Percentiles rank a stretch among this genome's conserved stretches.
Evolutionary conservation across 2,888 invertebrate genomes (phyloP).

Genomic region (Bellardia pandia): DNA sequence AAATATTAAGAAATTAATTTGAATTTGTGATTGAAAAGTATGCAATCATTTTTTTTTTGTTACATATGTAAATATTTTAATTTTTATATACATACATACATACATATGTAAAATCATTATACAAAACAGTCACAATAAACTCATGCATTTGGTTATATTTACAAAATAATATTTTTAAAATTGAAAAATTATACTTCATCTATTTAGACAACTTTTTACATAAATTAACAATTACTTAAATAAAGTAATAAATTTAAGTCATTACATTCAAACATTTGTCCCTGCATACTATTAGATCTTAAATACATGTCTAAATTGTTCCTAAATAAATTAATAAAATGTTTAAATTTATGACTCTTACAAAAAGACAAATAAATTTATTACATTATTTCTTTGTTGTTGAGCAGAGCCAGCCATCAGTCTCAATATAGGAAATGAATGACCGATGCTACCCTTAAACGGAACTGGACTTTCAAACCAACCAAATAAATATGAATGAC

Average conservation of each 20-base stretch:
- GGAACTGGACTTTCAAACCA: conserved; percentile 38
- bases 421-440: conserved; percentile 20
- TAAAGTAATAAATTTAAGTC: conserved; percentile 15
- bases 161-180: too few species aligned
- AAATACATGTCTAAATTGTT: background rate
- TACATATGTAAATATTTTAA: too few species aligned
- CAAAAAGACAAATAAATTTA: conserved; percentile 26
- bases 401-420: conserved; percentile 2
- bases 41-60: too few species aligned
- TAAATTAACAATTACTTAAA: background rate
- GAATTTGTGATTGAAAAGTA: too few species aligned
- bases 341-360: conserved; percentile 10
- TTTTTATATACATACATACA: too few species aligned
- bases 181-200: too few species aligned
- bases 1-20: too few species aligned
- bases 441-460: conserved; percentile 2
- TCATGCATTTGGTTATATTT: too few species aligned
- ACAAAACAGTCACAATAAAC: too few species aligned
- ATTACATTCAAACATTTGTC: background rate
- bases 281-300: conserved; percentile 2
- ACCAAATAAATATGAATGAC: conserved; percentile 50
- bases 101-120: too few species aligned
- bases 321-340: conserved; percentile 19
- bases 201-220: too few species aligned
- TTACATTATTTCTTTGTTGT: conserved; percentile 27